Evolutionary conservation across 1,140 invertebrate genomes (phyloP), one percentile per base, ranked within the genome.

Genomic region (Vanessa atalanta): DNA sequence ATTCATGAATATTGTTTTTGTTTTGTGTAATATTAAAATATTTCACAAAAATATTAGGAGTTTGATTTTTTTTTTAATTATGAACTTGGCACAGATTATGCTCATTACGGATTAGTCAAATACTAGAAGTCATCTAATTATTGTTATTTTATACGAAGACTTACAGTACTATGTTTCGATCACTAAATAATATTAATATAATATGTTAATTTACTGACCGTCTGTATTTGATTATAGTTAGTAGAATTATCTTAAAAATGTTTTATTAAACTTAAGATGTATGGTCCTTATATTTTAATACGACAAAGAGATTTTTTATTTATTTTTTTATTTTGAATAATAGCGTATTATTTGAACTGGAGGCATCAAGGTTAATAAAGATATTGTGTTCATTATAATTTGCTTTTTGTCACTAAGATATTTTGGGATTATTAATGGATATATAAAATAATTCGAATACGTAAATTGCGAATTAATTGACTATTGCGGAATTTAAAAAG

Each of bases 201-300:
- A 61, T 26, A 26, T 61, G 57, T 37, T 61, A 61, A 61, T 61
- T 61, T 61, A 61, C 57, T 61, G 57, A 61, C 57, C 57, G 57
- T 61, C 26, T 15, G 57, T 37, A 9, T 31, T 37, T 61, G 14
- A 15, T 15, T 37, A 61, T 61, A 9, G 57, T 61, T 61, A 61
- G 57, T 61, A 61, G 9, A 61, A 61, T 61, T 61, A 37, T 61
- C 26, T 61, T 61, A 61, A 61, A 61, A 61, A n/a, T 57, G 16
- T 57, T 26, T 61, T 37, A 61, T 43, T 37, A 43, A 61, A 61
- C 57, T 61, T 61, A 61, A 61, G 4, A 9, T 37, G 23, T 61
- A 61, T 15, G 7, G 26, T 13, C 31, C 9, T 61, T 31, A 13
- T 23, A 23, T 57, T 53, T 53, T 23, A 23, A 57, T 57, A 23